Evolutionary conservation across 2,888 invertebrate species (phyloP), one percentile per base, ranked within the genome.

Genomic region (Cerastis leucographa): DNA sequence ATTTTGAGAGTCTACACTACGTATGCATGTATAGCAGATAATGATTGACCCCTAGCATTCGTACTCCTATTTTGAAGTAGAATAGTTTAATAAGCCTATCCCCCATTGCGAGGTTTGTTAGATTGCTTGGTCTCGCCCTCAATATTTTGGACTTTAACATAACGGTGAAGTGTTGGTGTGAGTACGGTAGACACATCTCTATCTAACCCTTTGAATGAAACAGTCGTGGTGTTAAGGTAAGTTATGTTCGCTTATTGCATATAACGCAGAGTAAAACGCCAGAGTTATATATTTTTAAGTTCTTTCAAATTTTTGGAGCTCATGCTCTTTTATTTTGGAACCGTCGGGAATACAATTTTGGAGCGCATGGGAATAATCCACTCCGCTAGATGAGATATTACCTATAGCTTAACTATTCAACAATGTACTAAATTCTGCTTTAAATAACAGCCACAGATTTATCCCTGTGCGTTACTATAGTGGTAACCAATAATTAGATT

Each of bases 401-500:
- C n/a, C n/a, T 25, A 1, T 25, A 56, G 14, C 25, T 59, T 17
- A 56, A 56, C 56, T 56, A 14, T 59, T 59, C 14, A 29, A 17
- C 25, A 29, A 8, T 56, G 25, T 9, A 59, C 29, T 59, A 59
- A 29, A 29, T 29, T 59, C 11, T 35, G 35, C 9, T 61, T 35
- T 11, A 35, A 61, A 35, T 61, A 61, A 0, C 35, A 35, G 2
- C 42, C 29, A 42, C 17, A 8, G 3, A 61, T 40, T 54, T 25
- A 40, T 56, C 8, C 11, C 8, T 51, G 25, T n/a, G 19, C n/a
- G n/a, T 54, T 54, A n/a, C 25, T 44, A 54, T 8, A 80, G 12
- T 14, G n/a, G 25, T 74, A 19, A 62, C 51, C 61, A 81, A 54
- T 75, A 46, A 81, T 75, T 76, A 56, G 40, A 76, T 56, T 56